Conservation (phyloP, 2,888 invertebrate genomes). For the Melinaea marsaeus region DNA sequence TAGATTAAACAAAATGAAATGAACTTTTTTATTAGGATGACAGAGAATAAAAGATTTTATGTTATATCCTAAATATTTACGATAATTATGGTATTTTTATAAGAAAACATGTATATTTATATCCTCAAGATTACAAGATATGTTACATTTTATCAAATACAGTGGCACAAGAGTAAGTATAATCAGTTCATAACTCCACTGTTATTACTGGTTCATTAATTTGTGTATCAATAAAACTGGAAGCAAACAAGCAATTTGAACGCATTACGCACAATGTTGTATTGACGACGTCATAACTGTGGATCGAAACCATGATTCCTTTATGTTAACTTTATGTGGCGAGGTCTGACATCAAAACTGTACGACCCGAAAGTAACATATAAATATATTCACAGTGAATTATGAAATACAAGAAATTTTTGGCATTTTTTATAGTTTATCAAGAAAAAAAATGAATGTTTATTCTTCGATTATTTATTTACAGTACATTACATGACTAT, state of each 20-base stretch:
- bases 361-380: neutral
- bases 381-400: neutral
- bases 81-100: too few species aligned
- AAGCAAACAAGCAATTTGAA: constrained; percentile 23
- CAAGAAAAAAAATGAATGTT: too few species aligned
- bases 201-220: constrained; percentile 4
- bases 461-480: neutral
- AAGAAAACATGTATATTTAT: too few species aligned
- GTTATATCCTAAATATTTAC: too few species aligned
- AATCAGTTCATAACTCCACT: neutral
- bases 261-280: constrained; percentile 26
- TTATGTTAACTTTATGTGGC: constrained; percentile 15
- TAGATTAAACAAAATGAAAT: too few species aligned
- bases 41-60: too few species aligned
- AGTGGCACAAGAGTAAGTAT: neutral
- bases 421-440: too few species aligned
- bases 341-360: neutral
- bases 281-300: constrained; percentile 29
- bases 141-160: too few species aligned
- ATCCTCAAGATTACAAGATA: too few species aligned
- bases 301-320: constrained; percentile 20
- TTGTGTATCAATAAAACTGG: constrained; percentile 16
- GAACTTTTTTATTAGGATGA: too few species aligned
- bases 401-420: too few species aligned
- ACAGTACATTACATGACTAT: neutral